Evolutionary conservation across 2,797 vertebrate species (phyloP).

Genomic region (Mallotus villosus): DNA sequence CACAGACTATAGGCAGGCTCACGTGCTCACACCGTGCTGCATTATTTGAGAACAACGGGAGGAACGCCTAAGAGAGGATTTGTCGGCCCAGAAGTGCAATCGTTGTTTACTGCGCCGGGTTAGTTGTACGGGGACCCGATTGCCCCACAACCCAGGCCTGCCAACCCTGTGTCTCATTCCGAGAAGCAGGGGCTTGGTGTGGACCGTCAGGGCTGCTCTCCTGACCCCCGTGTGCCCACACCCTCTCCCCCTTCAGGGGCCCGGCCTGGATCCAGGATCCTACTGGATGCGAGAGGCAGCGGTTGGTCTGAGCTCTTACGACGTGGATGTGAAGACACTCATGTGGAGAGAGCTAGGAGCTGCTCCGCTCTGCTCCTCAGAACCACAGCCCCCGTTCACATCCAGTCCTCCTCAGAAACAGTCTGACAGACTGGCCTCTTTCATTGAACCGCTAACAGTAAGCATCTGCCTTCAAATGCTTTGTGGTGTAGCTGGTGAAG

Average conservation of each 20-base stretch:
- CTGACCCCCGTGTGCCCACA: not conserved
- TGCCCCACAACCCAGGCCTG: not conserved
- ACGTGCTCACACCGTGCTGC: not conserved
- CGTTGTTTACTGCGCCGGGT: constrained; percentile 34
- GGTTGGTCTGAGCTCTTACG: too few relatives aligned
- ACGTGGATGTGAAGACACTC: too few relatives aligned
- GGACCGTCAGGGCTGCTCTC: not conserved
- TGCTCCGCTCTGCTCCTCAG: not conserved
- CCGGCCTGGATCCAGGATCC: not conserved
- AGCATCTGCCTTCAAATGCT: constrained; percentile 51
- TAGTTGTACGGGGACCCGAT: constrained; percentile 41
- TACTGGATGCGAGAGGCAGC: too few relatives aligned
- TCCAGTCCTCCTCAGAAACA: constrained; percentile 23
- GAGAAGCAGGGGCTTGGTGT: not conserved
- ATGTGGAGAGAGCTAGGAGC: too few relatives aligned
- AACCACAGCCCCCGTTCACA: not conserved
- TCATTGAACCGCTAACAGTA: constrained; percentile 59
- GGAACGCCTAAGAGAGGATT: constrained; percentile 38
- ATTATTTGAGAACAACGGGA: not conserved
- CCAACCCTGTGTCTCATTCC: not conserved
- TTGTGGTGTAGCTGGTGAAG: constrained; percentile 28
- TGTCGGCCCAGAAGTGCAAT: constrained; percentile 33
- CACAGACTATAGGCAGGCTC: constrained; percentile 14
- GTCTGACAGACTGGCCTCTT: constrained; percentile 34
- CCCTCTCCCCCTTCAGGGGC: constrained; percentile 11